Conservation (phyloP, 2,797 vertebrate genomes). For the Neoniphon sammara region DNA sequence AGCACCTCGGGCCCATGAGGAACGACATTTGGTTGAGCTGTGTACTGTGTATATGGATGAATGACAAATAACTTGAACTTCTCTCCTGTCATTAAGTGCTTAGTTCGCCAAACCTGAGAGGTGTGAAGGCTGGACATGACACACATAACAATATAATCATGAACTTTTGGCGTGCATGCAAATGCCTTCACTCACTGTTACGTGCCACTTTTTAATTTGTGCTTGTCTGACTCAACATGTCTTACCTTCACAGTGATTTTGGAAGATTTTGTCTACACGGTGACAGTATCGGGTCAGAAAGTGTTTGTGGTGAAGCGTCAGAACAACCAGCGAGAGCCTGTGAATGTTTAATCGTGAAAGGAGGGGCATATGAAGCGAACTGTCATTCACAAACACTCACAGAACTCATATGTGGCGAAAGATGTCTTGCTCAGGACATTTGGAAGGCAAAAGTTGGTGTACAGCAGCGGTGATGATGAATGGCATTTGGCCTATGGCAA, state of each 20-base stretch:
- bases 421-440: not conserved
- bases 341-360: conserved; percentile 76
- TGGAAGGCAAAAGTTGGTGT: not conserved
- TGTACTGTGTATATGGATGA: too few relatives aligned
- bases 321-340: conserved; percentile 87
- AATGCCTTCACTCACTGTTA: not conserved
- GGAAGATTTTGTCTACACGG: conserved; percentile 89
- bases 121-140: too few relatives aligned
- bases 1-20: too few relatives aligned
- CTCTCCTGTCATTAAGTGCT: too few relatives aligned
- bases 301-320: conserved; percentile 94
- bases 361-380: conserved; percentile 17
- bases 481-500: not conserved
- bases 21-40: too few relatives aligned
- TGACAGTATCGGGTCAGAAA: conserved; percentile 91
- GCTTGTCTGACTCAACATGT: not conserved
- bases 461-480: not conserved
- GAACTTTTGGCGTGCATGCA: not conserved
- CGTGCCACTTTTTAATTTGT: not conserved
- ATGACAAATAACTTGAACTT: too few relatives aligned
- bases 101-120: too few relatives aligned
- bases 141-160: too few relatives aligned
- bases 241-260: conserved; percentile 85
- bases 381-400: not conserved
- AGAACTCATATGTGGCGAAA: not conserved